Base-by-base conservation (phyloP, 1,140 invertebrate species). In the Steinernema khuongi region DNA sequence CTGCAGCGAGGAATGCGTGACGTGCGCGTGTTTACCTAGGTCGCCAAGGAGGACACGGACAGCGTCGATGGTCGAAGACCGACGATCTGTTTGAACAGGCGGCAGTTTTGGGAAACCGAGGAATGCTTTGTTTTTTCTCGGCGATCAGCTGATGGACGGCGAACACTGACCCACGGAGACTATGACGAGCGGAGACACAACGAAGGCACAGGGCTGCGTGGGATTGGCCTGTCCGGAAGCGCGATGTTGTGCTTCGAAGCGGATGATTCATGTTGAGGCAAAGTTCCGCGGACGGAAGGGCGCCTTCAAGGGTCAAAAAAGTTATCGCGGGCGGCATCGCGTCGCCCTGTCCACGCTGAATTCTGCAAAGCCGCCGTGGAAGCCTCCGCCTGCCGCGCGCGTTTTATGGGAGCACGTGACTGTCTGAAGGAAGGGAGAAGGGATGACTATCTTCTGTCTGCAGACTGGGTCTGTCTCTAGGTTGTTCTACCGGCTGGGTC, bases 71-170 rank as follows among this genome's bases (percentile, higher is more conserved):
- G n/a, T n/a, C n/a, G n/a, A n/a, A n/a, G n/a, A n/a, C n/a, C n/a
- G n/a, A n/a, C n/a, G n/a, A n/a, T n/a, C n/a, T n/a, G n/a, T n/a
- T n/a, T n/a, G n/a, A n/a, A n/a, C n/a, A n/a, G n/a, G n/a, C n/a
- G n/a, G n/a, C n/a, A n/a, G n/a, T n/a, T n/a, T n/a, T n/a, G n/a
- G n/a, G n/a, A n/a, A n/a, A n/a, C n/a, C n/a, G n/a, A n/a, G 19
- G 22, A 60, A 60, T 60, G 14, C 22, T 26, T 60, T 60, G 50
- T n/a, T 41, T 41, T 60, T 11, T 26, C 14, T 11, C 50, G 26
- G 19, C 50, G 50, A 60, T 60, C 50, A 60, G 50, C 50, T 60
- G 50, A 60, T 60, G 14, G 50, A 60, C 50, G 14, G 19, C 50
- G 26, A 60, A 60, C 50, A 60, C 11, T 4, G 50, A 17, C 11